A percentile compares a stretch with the other conserved stretches of the same genome.
These are phyloP conservation scores for Edolisoma coerulescens DNA, from an alignment of 2,113 vertebrate genomes.

Conservation along the genomic window DNA sequence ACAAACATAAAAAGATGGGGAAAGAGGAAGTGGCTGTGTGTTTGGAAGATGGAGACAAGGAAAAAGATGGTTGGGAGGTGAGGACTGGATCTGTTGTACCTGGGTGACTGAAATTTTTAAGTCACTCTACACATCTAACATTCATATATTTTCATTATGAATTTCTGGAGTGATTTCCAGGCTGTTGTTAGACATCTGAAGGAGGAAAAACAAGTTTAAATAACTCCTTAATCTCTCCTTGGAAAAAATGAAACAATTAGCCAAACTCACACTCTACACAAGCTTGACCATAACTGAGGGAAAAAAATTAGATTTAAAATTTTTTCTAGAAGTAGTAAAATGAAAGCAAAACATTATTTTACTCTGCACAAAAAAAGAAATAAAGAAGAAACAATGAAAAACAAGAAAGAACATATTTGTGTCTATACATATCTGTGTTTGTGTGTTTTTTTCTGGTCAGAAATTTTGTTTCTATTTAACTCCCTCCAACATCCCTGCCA, in stretches of 20 bases:
- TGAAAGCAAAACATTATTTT: neutral
- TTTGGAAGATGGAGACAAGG: neutral
- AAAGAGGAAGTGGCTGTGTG: neutral
- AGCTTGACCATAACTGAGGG: fast-evolving
- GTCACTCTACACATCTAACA: neutral
- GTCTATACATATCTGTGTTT: fast-evolving
- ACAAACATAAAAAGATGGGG: fast-evolving
- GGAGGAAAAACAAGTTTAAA: neutral
- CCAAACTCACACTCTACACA: neutral
- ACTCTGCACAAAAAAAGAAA: neutral
- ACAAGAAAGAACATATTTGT: neutral
- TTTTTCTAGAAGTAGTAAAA: neutral
- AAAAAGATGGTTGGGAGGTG: too few species aligned
- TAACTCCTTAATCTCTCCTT: neutral
- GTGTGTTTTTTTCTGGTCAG: neutral
- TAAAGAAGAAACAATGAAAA: neutral
- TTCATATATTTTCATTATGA: neutral
- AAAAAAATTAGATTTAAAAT: neutral
- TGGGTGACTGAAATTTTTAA: neutral
- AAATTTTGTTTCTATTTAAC: neutral
- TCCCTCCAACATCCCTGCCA: neutral
- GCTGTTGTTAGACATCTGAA: neutral
- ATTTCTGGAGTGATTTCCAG: neutral
- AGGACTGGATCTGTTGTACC: neutral
- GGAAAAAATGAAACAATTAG: neutral